phyloP scores from a whole-genome alignment of 2,113 vertebrate species.

The Acrocephalus kingi region DNA sequence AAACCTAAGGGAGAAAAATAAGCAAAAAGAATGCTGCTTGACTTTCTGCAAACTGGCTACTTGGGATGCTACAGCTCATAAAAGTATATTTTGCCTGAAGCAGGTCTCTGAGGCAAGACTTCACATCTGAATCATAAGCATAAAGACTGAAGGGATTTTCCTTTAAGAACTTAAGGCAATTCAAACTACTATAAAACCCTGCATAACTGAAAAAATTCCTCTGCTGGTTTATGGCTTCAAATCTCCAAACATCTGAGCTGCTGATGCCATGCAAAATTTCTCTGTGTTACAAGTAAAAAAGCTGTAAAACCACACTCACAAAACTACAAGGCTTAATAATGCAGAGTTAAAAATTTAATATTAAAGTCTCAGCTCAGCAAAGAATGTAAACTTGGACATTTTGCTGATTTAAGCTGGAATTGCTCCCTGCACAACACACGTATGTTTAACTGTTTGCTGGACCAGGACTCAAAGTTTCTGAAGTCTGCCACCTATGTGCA shows the following conservation, averaged over 20 bases:
- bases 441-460: not conserved
- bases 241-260: not conserved
- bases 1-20: not conserved
- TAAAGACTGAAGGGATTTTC: not conserved
- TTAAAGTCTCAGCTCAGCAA: not conserved
- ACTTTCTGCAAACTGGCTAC: not conserved
- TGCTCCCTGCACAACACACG: not conserved
- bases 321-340: not conserved
- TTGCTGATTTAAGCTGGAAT: slow-evolving; percentile 29
- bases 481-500: slow-evolving; percentile 36
- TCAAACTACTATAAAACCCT: not conserved
- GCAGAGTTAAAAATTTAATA: not conserved
- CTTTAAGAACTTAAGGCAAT: not conserved
- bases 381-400: slow-evolving; percentile 20
- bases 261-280: not conserved
- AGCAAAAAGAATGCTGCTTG: not conserved
- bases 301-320: not conserved
- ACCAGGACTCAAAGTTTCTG: not conserved
- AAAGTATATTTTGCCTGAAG: not conserved
- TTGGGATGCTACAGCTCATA: not conserved
- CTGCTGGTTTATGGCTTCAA: not conserved
- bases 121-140: not conserved
- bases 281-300: not conserved
- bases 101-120: not conserved
- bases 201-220: slow-evolving; percentile 8